A percentile compares a stretch with the other conserved stretches of the same genome.
phyloP scores from a whole-genome alignment of 2,797 vertebrate species.

The Manis pentadactyla region DNA sequence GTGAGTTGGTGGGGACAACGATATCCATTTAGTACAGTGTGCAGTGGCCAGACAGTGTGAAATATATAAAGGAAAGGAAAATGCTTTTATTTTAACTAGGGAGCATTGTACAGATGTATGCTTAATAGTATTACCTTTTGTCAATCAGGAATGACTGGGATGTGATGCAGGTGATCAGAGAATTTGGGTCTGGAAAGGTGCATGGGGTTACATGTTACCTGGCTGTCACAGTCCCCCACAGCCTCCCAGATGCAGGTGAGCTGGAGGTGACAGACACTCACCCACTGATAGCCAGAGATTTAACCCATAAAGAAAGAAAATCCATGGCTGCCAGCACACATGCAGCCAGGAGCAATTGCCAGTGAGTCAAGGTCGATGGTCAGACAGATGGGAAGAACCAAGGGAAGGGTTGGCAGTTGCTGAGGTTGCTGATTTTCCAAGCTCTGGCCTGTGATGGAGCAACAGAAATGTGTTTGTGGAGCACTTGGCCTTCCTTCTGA shows the following conservation, averaged over 20 bases:
- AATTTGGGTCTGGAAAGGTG: slow-evolving; percentile 32
- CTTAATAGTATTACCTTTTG: not conserved
- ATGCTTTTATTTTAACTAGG: not conserved
- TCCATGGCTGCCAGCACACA: slow-evolving; percentile 85
- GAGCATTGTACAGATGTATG: not conserved
- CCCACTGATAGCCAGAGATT: slow-evolving; percentile 71
- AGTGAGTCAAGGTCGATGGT: slow-evolving; percentile 84
- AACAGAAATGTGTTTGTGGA: not conserved
- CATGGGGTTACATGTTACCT: not conserved
- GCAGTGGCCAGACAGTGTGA: not conserved
- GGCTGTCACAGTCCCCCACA: not conserved
- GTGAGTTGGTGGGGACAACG: not conserved
- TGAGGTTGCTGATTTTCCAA: slow-evolving; percentile 81
- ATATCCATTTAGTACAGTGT: not conserved
- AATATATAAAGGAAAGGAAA: not conserved
- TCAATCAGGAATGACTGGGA: slow-evolving; percentile 70
- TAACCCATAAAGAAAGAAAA: slow-evolving; percentile 89
- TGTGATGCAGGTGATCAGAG: slow-evolving; percentile 54
- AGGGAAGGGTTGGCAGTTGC: slow-evolving; percentile 84
- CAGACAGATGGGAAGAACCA: slow-evolving; percentile 80
- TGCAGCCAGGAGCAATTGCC: slow-evolving; percentile 86
- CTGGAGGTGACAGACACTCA: slow-evolving; percentile 78
- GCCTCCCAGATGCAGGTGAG: slow-evolving; percentile 20
- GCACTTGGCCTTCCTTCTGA: not conserved
- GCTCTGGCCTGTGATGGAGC: not conserved